Base-by-base conservation (phyloP, 2,113 vertebrate species). In the Peromyscus californicus region DNA sequence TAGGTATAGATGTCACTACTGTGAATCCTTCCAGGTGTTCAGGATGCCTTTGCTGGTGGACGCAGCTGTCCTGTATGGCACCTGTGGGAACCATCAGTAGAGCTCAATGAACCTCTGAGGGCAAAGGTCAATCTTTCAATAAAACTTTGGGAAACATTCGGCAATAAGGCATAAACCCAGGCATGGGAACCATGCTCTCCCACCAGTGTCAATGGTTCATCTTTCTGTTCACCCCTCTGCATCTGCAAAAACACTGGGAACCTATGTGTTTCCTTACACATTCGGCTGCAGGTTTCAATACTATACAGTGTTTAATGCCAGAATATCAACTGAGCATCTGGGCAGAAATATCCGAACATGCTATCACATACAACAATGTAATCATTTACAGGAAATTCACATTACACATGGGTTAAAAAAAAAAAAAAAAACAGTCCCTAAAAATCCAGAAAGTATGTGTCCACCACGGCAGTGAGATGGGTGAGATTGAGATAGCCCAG, bases 111-210 rank as follows among this genome's bases (percentile, higher is more conserved):
- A 79, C 8, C 33, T 92, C 42, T 12, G 31, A 93, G 36, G 45
- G n/a, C 36, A 54, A 80, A 69, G 31, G 72, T 39, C 21, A 82
- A 67, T 24, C 42, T 84, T 94, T 79, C 63, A 59, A 70, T 7
- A 67, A 69, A 94, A 16, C 89, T 70, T 92, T 78, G 33, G 42
- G 61, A 61, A 83, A 82, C 93, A 87, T 84, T 93, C 87, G 75
- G 51, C 57, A 96, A 63, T 3, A 79, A 96, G 36, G 15, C 51
- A 96, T 42, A 31, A 7, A 57, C 21, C 21, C 15, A 72, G 13
- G 63, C 16, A 84, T 84, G 31, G 69, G 82, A 91, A 42, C 54
- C 54, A 54, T 15, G 13, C 54, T 54, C 39, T 79, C 54, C 69
- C 91, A 13, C n/a, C 16, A 36, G 69, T 24, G 29, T 51, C 10